Conservation (phyloP, 2,113 vertebrate species). For the Ginglymostoma cirratum region DNA sequence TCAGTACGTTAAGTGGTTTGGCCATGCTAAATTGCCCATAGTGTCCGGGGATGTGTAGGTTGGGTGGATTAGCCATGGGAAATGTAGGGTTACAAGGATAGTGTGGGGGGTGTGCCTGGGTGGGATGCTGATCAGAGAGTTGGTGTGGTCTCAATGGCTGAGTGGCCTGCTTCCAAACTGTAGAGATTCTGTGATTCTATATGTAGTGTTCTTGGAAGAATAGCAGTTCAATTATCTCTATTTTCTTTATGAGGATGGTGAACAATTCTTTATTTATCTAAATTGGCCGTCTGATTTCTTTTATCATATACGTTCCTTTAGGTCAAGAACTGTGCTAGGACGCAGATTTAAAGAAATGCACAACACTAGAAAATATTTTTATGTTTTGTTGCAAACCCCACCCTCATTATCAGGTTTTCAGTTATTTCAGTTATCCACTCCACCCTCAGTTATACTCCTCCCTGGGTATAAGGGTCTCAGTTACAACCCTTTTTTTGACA, state of each 20-base stretch:
- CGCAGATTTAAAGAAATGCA: neutral
- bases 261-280: neutral
- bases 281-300: neutral
- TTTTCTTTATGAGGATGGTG: neutral
- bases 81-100: too few species aligned
- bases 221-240: neutral
- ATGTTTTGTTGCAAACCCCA: neutral
- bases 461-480: neutral
- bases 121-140: too few species aligned
- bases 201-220: neutral
- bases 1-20: neutral
- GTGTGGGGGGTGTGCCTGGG: too few species aligned
- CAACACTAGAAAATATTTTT: slow-evolving; percentile 17
- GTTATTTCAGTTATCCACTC: slow-evolving; percentile 14
- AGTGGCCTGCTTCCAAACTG: too few species aligned
- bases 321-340: neutral
- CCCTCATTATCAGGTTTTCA: slow-evolving; percentile 29
- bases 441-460: neutral
- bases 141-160: too few species aligned
- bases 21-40: too few species aligned
- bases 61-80: too few species aligned
- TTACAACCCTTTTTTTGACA: neutral
- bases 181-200: too few species aligned
- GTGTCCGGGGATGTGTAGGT: too few species aligned
- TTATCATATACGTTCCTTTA: neutral